Conservation (phyloP, 1,140 invertebrate species). For the Metaphire vulgaris region DNA sequence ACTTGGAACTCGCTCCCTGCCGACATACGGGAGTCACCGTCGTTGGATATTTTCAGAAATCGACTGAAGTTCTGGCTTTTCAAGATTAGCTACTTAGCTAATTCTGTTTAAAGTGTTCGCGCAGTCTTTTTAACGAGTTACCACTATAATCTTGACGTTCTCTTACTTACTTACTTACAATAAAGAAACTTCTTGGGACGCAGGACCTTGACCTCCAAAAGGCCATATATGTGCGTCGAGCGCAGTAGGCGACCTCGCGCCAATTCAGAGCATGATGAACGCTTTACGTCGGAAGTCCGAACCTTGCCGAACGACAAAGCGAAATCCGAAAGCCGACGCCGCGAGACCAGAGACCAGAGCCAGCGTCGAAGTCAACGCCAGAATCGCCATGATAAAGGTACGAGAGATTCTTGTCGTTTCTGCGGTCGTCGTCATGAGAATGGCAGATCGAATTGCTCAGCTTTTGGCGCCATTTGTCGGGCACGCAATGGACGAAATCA, state of each 20-base stretch:
- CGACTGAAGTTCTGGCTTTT: no score
- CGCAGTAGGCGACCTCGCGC: not conserved
- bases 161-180: no score
- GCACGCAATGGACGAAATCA: slow-evolving; percentile 17
- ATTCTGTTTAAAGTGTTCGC: no score
- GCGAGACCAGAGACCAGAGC: no score
- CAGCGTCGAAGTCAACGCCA: not conserved
- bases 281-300: not conserved
- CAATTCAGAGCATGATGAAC: not conserved
- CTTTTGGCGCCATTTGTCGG: slow-evolving; percentile 14
- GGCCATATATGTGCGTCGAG: not conserved
- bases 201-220: not conserved
- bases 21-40: no score
- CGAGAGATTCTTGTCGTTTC: not conserved
- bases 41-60: no score
- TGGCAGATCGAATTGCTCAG: not conserved
- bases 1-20: no score
- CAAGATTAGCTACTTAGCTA: no score
- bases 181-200: not conserved
- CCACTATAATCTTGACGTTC: no score
- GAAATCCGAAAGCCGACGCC: not conserved
- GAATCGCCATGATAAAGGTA: not conserved
- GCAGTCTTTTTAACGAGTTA: no score
- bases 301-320: not conserved
- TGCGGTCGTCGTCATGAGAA: not conserved